phyloP scores from a whole-genome alignment of 1,140 invertebrate species.

The Pemphigus obesinymphae region DNA sequence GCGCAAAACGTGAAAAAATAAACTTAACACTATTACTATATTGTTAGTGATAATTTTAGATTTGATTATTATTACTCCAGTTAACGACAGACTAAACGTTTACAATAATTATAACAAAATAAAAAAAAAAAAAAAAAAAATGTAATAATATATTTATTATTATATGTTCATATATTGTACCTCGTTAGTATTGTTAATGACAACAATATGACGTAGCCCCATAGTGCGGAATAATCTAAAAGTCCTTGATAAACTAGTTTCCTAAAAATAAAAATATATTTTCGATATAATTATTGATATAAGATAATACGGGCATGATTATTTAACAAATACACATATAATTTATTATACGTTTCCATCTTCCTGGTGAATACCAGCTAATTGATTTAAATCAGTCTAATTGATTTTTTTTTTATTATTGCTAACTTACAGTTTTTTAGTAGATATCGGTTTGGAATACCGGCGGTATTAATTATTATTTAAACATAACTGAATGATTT shows the following conservation, averaged over 20 bases:
- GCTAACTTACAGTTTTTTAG: too few species aligned
- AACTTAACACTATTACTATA: background rate
- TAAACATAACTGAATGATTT: too few species aligned
- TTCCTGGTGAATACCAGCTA: too few species aligned
- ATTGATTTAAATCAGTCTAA: too few species aligned
- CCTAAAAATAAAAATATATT: slow-evolving; percentile 55
- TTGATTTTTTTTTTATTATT: too few species aligned
- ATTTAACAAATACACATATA: too few species aligned
- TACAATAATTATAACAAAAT: background rate
- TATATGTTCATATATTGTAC: slow-evolving; percentile 52
- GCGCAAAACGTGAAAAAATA: background rate
- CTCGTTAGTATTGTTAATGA: slow-evolving; percentile 86
- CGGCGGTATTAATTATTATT: too few species aligned
- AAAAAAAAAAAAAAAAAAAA: background rate
- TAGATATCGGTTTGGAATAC: too few species aligned
- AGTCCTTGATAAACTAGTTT: slow-evolving; percentile 81
- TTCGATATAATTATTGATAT: too few species aligned
- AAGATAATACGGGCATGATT: too few species aligned
- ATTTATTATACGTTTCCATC: too few species aligned
- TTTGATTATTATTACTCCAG: background rate
- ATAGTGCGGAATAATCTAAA: slow-evolving; percentile 89
- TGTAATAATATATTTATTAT: background rate
- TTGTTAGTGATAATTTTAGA: too few species aligned
- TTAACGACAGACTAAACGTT: background rate
- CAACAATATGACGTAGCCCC: slow-evolving; percentile 86